phyloP scores from a whole-genome alignment of 2,888 invertebrate species.

The Herminia tarsipennalis region DNA sequence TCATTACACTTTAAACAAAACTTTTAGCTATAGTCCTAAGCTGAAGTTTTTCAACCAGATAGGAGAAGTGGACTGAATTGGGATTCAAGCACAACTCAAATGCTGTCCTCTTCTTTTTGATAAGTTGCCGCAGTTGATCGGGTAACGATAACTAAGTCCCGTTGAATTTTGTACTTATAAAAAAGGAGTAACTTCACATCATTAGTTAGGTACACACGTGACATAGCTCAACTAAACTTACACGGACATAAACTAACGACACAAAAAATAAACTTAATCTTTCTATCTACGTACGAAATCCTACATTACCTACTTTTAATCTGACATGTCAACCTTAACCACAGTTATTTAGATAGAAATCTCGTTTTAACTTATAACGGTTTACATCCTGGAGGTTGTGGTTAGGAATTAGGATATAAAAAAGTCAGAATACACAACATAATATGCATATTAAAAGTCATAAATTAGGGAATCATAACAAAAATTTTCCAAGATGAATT shows the following conservation, averaged over 20 bases:
- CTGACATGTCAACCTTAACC: conserved; percentile 20
- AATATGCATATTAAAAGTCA: conserved; percentile 30
- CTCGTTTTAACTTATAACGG: conserved; percentile 36
- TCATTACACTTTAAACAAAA: too few relatives aligned
- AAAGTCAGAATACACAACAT: conserved; percentile 16
- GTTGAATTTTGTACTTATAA: too few relatives aligned
- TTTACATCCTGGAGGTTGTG: conserved; percentile 46
- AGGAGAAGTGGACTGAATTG: too few relatives aligned
- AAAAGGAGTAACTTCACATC: too few relatives aligned
- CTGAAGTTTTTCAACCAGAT: too few relatives aligned
- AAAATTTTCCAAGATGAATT: conserved; percentile 45
- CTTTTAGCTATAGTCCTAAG: too few relatives aligned
- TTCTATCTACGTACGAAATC: conserved; percentile 27
- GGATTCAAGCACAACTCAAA: too few relatives aligned
- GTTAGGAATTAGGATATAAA: conserved; percentile 22
- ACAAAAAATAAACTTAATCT: conserved; percentile 12
- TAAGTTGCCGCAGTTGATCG: too few relatives aligned
- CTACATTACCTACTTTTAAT: conserved; percentile 12
- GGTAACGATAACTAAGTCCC: too few relatives aligned
- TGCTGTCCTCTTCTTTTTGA: too few relatives aligned
- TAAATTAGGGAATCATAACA: conserved; percentile 56
- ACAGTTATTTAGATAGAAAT: conserved; percentile 44
- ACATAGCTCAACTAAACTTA: conserved; percentile 3
- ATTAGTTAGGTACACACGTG: neutral
- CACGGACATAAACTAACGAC: conserved; percentile 3